Evolutionary conservation across 2,113 vertebrate genomes (phyloP).

Genomic region (Reinhardtius hippoglossoides): DNA sequence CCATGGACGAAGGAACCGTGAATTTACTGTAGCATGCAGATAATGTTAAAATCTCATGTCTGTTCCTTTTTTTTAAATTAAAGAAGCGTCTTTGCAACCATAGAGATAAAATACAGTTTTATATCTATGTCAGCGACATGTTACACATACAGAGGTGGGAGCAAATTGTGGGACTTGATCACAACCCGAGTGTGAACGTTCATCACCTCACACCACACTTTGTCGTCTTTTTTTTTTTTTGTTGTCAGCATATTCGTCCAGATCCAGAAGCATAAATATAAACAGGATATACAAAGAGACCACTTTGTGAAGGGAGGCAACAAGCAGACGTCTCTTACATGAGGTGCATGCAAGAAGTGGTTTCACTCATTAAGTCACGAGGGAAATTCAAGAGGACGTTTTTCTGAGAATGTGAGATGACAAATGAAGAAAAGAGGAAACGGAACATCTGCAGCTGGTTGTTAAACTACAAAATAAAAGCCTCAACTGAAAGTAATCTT

Average conservation of each 20-base stretch:
- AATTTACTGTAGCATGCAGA: slow-evolving; percentile 72
- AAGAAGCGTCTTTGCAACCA: slow-evolving; percentile 39
- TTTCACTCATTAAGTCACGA: slow-evolving; percentile 21
- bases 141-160: slow-evolving; percentile 18
- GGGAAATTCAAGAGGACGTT: background rate
- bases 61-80: slow-evolving; percentile 23
- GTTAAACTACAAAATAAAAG: background rate
- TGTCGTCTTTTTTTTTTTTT: background rate
- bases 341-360: slow-evolving; percentile 75
- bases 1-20: background rate
- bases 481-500: background rate
- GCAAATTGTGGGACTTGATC: slow-evolving; percentile 15
- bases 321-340: slow-evolving; percentile 60
- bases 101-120: slow-evolving; percentile 19
- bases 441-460: slow-evolving; percentile 1
- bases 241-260: slow-evolving; percentile 5
- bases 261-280: slow-evolving; percentile 29
- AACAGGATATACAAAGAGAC: slow-evolving; percentile 62
- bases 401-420: background rate
- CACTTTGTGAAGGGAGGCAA: slow-evolving; percentile 58
- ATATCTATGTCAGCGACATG: slow-evolving; percentile 15
- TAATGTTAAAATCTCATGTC: slow-evolving; percentile 40
- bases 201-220: slow-evolving; percentile 12
- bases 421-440: background rate
- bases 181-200: slow-evolving; percentile 28